These are phyloP conservation scores for Melospiza melodia DNA, from an alignment of 2,113 vertebrate genomes.

Conservation along the genomic window DNA sequence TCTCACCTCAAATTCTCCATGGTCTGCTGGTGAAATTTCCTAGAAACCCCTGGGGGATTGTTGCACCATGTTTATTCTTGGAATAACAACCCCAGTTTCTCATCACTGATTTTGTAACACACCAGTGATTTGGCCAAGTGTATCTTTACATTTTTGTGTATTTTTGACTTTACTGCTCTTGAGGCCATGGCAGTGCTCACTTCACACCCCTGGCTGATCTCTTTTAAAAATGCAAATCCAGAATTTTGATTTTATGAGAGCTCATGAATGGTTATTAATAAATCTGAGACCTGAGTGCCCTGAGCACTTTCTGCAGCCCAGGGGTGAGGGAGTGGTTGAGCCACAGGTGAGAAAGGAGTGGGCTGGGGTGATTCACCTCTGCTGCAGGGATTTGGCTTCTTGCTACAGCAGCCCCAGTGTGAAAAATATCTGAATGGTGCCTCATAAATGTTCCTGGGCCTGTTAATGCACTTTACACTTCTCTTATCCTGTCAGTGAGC, in stretches of 20 bases:
- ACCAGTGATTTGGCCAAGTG: not conserved
- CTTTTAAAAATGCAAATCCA: not conserved
- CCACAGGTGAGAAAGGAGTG: not conserved
- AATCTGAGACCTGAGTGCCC: not conserved
- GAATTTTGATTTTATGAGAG: not conserved
- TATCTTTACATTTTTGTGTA: not conserved
- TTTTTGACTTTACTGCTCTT: accelerated
- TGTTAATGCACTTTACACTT: not conserved
- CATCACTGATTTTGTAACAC: not conserved
- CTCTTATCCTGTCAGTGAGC: not conserved
- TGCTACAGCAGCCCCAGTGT: not conserved
- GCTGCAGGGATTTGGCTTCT: not conserved
- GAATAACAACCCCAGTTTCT: not conserved
- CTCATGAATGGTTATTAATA: not conserved
- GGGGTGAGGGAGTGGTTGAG: not conserved
- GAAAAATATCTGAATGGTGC: not conserved
- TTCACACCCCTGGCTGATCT: not conserved
- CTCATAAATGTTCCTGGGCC: not conserved
- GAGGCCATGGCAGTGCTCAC: accelerated
- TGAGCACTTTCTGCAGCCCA: not conserved
- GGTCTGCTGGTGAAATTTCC: not conserved
- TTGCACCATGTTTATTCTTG: not conserved
- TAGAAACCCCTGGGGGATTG: not conserved
- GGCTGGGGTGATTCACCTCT: not conserved
- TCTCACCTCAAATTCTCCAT: not conserved